Evolutionary conservation across 2,797 vertebrate species (phyloP), one percentile per base, ranked within the genome.

Genomic region (Xerus rutilus): DNA sequence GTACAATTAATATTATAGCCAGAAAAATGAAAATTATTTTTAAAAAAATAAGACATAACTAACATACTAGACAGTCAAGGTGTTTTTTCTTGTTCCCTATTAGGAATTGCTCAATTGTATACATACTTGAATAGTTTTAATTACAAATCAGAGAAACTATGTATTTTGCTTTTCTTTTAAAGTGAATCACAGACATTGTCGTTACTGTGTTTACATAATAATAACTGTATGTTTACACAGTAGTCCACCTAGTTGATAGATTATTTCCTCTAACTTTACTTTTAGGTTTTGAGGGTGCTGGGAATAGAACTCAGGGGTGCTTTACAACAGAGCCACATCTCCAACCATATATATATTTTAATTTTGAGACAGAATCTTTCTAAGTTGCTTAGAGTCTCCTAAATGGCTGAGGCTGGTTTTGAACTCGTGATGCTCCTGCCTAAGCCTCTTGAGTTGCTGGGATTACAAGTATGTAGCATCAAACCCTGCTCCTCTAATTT

Each of bases 181-280:
- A 88, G 25, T 69, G 91, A 93, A 81, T 89, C 72, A 96, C 65
- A 95, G 91, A 91, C 28, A 52, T 28, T 82, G 35, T 7, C 92
- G 47, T 82, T 87, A 67, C 45, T 85, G 14, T 70, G 18, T 64
- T 89, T 86, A 67, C 20, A 79, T 79, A 91, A 73, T 70, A 94
- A 69, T 88, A 72, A 89, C 57, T 78, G 83, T 82, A 35, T 77
- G 52, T 17, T 43, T 78, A 17, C 6, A 59, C 54, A 91, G 57
- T 64, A 79, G 47, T 70, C 28, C 67, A 73, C 65, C 25, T 86
- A 65, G 69, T 91, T 89, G 86, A 91, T 59, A 13, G 15, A 91
- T 76, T 96, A 12, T 85, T 94, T 91, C 72, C 70, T 93, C 12
- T 91, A 73, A 32, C 81, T 77, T 64, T 30, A 64, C 30, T 64